These are phyloP conservation scores for Galerucella calmariensis DNA, from an alignment of 2,888 invertebrate species.

Conservation along the genomic window DNA sequence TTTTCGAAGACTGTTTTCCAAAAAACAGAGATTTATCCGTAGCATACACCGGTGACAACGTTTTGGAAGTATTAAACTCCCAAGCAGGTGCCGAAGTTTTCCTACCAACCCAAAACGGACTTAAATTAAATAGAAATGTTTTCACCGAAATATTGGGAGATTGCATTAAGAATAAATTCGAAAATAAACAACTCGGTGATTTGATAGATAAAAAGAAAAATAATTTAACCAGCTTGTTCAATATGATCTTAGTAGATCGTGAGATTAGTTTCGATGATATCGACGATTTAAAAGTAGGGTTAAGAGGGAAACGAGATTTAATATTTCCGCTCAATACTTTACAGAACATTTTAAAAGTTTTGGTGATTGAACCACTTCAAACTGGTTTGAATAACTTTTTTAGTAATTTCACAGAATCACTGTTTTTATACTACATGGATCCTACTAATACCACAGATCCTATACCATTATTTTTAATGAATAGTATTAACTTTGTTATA, in stretches of 20 bases:
- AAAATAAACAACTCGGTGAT: background rate
- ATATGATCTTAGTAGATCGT: background rate
- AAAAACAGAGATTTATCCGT: background rate
- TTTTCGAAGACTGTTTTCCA: background rate
- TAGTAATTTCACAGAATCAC: background rate
- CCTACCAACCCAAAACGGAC: background rate
- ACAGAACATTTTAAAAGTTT: background rate
- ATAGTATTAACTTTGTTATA: background rate
- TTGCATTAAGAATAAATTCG: background rate
- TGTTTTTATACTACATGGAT: conserved; percentile 1
- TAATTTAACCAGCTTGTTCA: background rate
- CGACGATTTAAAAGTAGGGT: background rate
- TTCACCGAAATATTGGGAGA: background rate
- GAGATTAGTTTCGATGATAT: conserved; percentile 14
- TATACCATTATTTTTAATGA: conserved; percentile 1
- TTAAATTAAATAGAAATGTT: background rate
- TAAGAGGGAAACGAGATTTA: conserved; percentile 3
- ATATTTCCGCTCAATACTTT: conserved; percentile 4
- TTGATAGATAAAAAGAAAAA: background rate
- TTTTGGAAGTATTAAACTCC: background rate
- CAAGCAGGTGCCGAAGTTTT: background rate
- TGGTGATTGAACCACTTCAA: conserved; percentile 12
- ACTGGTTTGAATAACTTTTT: background rate
- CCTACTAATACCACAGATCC: background rate
- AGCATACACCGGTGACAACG: background rate